Evolutionary conservation across 2,888 invertebrate genomes (phyloP), one percentile per base, ranked within the genome.

Genomic region (Drosophila nr. medialis): DNA sequence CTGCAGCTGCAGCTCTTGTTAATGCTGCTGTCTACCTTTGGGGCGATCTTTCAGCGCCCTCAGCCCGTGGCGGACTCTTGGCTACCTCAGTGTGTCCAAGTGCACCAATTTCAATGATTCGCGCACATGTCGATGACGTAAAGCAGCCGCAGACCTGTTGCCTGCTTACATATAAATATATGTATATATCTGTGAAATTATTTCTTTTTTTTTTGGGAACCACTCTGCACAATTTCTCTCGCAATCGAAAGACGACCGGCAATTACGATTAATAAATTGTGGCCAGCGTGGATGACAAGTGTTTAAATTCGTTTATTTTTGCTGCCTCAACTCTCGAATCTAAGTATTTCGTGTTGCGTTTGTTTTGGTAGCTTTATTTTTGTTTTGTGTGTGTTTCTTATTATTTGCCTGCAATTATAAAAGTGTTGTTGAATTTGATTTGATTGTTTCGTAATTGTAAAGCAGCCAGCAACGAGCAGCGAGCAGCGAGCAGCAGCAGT

Each of bases 61-160:
- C 40, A 56, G 54, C 32, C 56, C 64, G 65, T 65, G 55, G 48
- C 56, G 27, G 29, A 50, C 67, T 64, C 80, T 68, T 66, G 69
- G 84, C 85, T 85, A 72, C 90, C 83, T 80, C 83, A 70, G 75
- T 73, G 78, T 62, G 80, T 63, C 78, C 87, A 86, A 86, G 86
- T 89, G 86, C 79, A 90, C 87, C 86, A 89, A 90, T 90, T 88
- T 71, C 74, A 90, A 83, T 79, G 79, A 80, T 67, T 56, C 67
- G 68, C 70, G 65, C 64, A 72, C 40, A 71, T 42, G 60, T 64
- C 53, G 86, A 80, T 86, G 86, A 86, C 85, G 85, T 86, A 86
- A 86, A 90, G 84, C 87, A 60, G 68, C 70, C 48, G 8, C 54
- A 54, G 72, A 77, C 73, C 62, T 77, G 74, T 59, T 86, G 83